phyloP scores from a whole-genome alignment of 2,113 vertebrate genomes.

The Labeo catla region DNA sequence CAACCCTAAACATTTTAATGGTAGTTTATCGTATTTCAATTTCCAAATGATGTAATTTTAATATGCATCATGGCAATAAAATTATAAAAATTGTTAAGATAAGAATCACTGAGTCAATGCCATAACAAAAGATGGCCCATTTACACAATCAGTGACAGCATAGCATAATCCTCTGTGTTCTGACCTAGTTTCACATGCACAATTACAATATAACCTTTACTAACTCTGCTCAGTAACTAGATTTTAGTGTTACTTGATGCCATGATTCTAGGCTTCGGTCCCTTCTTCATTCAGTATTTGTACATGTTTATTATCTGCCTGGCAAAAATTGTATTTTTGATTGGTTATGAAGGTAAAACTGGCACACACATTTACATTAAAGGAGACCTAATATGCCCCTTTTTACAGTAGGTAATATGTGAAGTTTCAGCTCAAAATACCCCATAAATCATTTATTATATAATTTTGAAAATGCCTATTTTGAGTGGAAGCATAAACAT shows the following conservation, averaged over 20 bases:
- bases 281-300: not conserved
- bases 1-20: not conserved
- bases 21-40: not conserved
- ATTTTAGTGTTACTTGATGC: not conserved
- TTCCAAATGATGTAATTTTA: not conserved
- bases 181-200: not conserved
- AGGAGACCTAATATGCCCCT: no score
- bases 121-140: constrained; percentile 7
- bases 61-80: not conserved
- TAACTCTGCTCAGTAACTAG: not conserved
- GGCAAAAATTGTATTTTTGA: not conserved
- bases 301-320: not conserved
- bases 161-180: not conserved
- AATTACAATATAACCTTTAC: not conserved
- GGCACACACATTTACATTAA: no score
- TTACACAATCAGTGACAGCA: constrained; percentile 3
- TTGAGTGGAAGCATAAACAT: no score
- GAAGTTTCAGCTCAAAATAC: no score
- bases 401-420: no score
- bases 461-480: no score
- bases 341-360: not conserved
- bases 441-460: no score
- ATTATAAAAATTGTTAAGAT: not conserved
- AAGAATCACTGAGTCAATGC: not conserved
- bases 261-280: not conserved